Conservation (phyloP, 2,888 invertebrate genomes). For the Netelia inedita region DNA sequence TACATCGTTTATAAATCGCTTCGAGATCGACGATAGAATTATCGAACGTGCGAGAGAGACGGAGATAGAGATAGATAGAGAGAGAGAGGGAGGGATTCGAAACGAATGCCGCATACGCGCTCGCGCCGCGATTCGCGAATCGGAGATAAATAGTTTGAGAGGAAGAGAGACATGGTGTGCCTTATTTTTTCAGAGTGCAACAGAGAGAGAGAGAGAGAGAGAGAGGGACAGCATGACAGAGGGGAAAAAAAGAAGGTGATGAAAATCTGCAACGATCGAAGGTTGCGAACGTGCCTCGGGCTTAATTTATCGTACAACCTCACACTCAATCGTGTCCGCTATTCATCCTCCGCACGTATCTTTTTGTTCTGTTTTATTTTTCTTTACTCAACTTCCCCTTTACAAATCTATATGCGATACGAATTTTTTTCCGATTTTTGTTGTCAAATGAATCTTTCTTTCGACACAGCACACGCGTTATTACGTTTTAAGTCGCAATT, state of each 20-base stretch:
- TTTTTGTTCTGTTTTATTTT: constrained; percentile 24
- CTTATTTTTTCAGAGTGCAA: constrained; percentile 39
- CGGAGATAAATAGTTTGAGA: constrained; percentile 59
- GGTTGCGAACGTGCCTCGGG: constrained; percentile 66
- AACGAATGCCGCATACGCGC: constrained; percentile 62
- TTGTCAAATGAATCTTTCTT: constrained; percentile 15
- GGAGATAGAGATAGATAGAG: constrained; percentile 35
- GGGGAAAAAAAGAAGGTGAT: constrained; percentile 62
- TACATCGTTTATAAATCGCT: constrained; percentile 70
- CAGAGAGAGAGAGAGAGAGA: constrained; percentile 36
- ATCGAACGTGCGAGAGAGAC: constrained; percentile 57
- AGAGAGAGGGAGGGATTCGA: constrained; percentile 54
- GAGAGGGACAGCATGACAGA: constrained; percentile 23
- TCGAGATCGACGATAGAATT: constrained; percentile 64
- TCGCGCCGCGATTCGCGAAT: constrained; percentile 39
- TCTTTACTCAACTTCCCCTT: not conserved
- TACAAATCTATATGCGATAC: not conserved
- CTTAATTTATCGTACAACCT: constrained; percentile 59
- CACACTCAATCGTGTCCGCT: constrained; percentile 51
- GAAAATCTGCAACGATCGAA: constrained; percentile 66
- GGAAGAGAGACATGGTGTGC: constrained; percentile 25
- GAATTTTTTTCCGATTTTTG: constrained; percentile 14
- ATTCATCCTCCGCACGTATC: constrained; percentile 50
- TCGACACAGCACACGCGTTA: constrained; percentile 18
- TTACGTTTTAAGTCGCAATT: not conserved